Percentiles rank a stretch among this genome's conserved stretches.
Evolutionary conservation across 2,888 invertebrate genomes (phyloP).

Genomic region (Pardosa pseudoannulata): DNA sequence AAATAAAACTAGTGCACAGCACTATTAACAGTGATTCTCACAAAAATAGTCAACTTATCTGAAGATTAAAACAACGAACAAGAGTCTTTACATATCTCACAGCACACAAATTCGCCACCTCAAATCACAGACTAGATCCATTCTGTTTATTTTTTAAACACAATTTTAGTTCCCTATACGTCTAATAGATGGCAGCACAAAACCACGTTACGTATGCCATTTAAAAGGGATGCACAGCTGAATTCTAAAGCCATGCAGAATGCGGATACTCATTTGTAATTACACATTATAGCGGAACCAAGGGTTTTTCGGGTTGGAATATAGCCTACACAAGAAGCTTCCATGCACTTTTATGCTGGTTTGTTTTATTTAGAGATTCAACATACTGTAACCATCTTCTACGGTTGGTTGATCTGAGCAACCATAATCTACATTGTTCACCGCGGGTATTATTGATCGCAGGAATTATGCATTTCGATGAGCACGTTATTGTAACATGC

Average conservation of each 20-base stretch:
- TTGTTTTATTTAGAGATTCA: slow-evolving; percentile 15
- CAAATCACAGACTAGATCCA: slow-evolving; percentile 3
- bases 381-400: slow-evolving; percentile 40
- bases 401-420: neutral
- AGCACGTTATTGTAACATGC: slow-evolving; percentile 58
- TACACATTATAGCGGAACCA: slow-evolving; percentile 18
- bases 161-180: slow-evolving; percentile 31
- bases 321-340: slow-evolving; percentile 49
- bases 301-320: slow-evolving; percentile 31
- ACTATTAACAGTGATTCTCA: neutral
- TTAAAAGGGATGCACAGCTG: slow-evolving; percentile 4
- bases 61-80: too few species aligned
- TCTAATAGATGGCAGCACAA: slow-evolving; percentile 56
- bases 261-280: slow-evolving; percentile 1
- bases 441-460: slow-evolving; percentile 27
- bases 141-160: neutral
- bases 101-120: too few species aligned
- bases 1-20: neutral
- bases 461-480: slow-evolving; percentile 13
- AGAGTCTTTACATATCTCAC: too few species aligned
- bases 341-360: slow-evolving; percentile 35
- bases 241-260: slow-evolving; percentile 6
- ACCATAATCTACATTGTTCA: slow-evolving; percentile 5
- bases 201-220: neutral
- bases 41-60: too few species aligned